A percentile compares a stretch with the other conserved stretches of the same genome.
Conservation (phyloP, 2,113 vertebrate genomes). For the Prunella himalayana region DNA sequence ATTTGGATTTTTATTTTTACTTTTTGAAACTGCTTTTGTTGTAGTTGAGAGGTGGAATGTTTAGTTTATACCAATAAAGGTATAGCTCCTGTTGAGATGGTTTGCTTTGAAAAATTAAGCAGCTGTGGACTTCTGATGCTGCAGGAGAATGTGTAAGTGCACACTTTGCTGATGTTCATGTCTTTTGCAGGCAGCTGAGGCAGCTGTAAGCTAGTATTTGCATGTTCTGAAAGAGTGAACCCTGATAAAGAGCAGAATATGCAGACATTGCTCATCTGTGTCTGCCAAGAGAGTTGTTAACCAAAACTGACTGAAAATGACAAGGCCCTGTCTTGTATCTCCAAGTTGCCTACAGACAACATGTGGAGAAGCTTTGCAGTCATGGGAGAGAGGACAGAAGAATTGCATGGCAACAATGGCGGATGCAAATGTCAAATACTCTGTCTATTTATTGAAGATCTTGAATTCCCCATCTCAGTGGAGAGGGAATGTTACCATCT, state of each 20-base stretch:
- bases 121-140: not conserved
- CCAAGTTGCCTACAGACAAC: not conserved
- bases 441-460: not conserved
- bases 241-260: not conserved
- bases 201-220: not conserved
- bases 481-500: conserved; percentile 32
- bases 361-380: not conserved
- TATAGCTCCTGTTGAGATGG: not conserved
- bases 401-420: not conserved
- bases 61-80: not conserved
- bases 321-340: not conserved
- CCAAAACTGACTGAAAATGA: not conserved
- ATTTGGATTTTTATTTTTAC: not conserved
- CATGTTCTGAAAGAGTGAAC: not conserved
- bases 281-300: not conserved
- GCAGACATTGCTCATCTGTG: not conserved
- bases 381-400: not conserved
- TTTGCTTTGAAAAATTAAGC: not conserved
- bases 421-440: not conserved
- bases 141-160: not conserved
- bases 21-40: not conserved
- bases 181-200: not conserved
- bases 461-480: not conserved
- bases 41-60: not conserved
- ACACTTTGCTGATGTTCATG: not conserved